Base-by-base conservation (phyloP, 2,797 vertebrate species). In the Onychomys torridus region DNA sequence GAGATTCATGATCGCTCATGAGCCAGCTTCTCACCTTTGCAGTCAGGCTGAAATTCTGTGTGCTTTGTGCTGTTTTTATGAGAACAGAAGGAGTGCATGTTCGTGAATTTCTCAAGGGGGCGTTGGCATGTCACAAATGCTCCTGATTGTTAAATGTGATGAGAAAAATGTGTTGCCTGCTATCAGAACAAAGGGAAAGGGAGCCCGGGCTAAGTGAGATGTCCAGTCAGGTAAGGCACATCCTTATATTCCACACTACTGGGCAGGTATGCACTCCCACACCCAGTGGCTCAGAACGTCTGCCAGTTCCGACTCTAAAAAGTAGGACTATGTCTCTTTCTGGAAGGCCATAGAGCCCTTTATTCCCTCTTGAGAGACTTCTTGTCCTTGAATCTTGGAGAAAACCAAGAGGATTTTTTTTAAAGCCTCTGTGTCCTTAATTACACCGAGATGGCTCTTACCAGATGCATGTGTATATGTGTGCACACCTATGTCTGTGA, bases 321-420 rank as follows among this genome's bases (percentile, higher is more conserved):
- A 93, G 43, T n/a, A 65, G 49, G 81, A 40, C 16, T 2, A 27
- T 21, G 52, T 32, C 61, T 84, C 55, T 90, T 23, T 73, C 69
- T 76, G 32, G 63, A 77, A 89, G 46, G 27, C n/a, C 77, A 89
- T 0, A 0, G 13, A 49, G 10, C 32, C 52, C 49, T 29, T 9
- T 32, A 12, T 75, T 79, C 12, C 57, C n/a, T 93, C 21, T n/a
- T 19, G 29, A 61, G 13, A 43, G 6, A 57, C 32, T 9, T 17
- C 19, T 52, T 76, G 67, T 71, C 29, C 13, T 14, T 69, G 23
- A 10, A 4, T 93, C 57, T 91, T 40, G 29, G n/a, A 89, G 37
- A 37, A 93, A 73, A 19, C 29, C 25, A 32, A 82, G 77, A 71
- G 29, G 17, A n/a, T 94, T 59, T 96, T 96, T 27, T 16, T 25